Base-by-base conservation (phyloP, 2,888 invertebrate genomes). In the Protophormia terraenovae region DNA sequence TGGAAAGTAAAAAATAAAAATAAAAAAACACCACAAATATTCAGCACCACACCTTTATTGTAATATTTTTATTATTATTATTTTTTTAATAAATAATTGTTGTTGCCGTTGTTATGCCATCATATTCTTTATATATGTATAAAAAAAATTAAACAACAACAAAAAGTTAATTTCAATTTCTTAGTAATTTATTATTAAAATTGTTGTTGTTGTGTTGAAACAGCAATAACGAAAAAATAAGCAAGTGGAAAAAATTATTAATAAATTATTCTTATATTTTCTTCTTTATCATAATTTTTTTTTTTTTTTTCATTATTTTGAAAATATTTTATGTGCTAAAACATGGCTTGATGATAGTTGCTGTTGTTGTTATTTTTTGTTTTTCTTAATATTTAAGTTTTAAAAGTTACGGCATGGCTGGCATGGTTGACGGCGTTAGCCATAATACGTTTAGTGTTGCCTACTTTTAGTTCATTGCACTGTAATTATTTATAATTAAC, bases 401-500 rank as follows among this genome's bases (percentile, higher is more conserved):
- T n/a, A 35, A 35, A 50, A 41, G 16, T 32, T 29, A 45, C 24
- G 50, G 50, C 29, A 71, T 62, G 7, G 27, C 19, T 71, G 41
- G 53, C 71, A 72, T 79, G 62, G 7, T 41, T 45, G 53, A 53
- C 53, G 72, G 62, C 53, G 47, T 22, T 14, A 12, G 72, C 24
- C 16, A 41, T 8, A n/a, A 14, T n/a, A 32, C 29, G 14, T 80
- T 29, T 60, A 27, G 8, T 69, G 45, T 73, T 84, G 72, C 86
- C 85, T 83, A 86, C 83, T 81, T 86, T 81, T 81, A 76, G 86
- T 83, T 83, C 83, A 83, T 78, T 87, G 86, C 86, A 86, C 85
- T 79, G 83, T 69, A 83, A 80, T 86, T 85, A 86, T 84, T 81
- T 78, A 78, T 71, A 73, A 80, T 71, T 79, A 80, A 75, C 77